These are phyloP conservation scores for Volucella bombylans DNA, from an alignment of 2,888 invertebrate genomes.

Conservation along the genomic window DNA sequence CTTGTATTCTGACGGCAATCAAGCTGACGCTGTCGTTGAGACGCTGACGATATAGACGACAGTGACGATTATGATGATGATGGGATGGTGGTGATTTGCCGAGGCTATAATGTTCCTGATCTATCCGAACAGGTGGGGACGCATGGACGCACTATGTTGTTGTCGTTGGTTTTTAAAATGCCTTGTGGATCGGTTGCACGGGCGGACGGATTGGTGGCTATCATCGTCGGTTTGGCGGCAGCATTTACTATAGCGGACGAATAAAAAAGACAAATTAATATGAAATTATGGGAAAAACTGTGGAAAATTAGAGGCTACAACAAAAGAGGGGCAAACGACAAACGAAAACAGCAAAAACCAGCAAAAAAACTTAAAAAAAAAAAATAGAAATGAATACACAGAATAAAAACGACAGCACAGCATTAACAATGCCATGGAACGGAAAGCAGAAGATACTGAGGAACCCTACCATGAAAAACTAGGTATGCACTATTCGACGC, in stretches of 20 bases:
- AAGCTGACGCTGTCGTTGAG: background rate
- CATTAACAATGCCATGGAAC: constrained; percentile 1
- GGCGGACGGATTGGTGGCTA: constrained; percentile 20
- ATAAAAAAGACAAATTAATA: constrained; percentile 67
- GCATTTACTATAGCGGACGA: constrained; percentile 46
- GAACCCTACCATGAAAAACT: constrained; percentile 51
- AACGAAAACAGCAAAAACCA: constrained; percentile 17
- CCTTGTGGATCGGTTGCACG: constrained; percentile 12
- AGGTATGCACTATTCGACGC: constrained; percentile 61
- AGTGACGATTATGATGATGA: constrained; percentile 33
- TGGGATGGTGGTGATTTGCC: constrained; percentile 51
- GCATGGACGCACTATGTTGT: constrained; percentile 46
- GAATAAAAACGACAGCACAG: background rate
- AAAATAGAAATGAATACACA: constrained; percentile 19
- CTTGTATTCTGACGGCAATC: constrained; percentile 1
- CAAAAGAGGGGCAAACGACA: constrained; percentile 53
- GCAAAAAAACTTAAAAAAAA: constrained; percentile 8
- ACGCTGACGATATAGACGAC: constrained; percentile 29
- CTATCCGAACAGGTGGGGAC: constrained; percentile 48
- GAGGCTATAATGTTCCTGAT: constrained; percentile 49
- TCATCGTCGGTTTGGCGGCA: constrained; percentile 44
- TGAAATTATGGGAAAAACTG: constrained; percentile 68
- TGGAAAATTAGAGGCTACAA: constrained; percentile 62
- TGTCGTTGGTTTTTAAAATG: constrained; percentile 4
- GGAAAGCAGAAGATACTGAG: constrained; percentile 28